phyloP scores from a whole-genome alignment of 2,113 vertebrate genomes.

The Peucedramus taeniatus region DNA sequence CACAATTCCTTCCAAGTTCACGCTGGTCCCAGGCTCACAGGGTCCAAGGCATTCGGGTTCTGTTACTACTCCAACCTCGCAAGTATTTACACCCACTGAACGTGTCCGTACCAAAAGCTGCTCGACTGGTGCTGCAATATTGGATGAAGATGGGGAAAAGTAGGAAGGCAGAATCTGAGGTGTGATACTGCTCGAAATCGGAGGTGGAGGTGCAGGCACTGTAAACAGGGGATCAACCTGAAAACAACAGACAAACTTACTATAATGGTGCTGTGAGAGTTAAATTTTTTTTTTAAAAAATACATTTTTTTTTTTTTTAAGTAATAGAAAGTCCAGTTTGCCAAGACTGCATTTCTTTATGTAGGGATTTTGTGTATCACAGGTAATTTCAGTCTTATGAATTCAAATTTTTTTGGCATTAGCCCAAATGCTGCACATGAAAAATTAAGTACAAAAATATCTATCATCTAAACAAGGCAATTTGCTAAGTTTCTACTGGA shows the following conservation, averaged over 20 bases:
- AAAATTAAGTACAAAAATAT: background rate
- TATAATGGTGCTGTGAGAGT: slow-evolving; percentile 56
- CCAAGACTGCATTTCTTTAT: background rate
- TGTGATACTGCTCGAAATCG: slow-evolving; percentile 77
- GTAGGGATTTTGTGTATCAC: background rate
- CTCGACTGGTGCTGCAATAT: slow-evolving; percentile 85
- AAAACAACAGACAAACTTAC: slow-evolving; percentile 70
- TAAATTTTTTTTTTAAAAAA: background rate
- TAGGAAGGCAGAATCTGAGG: slow-evolving; percentile 84
- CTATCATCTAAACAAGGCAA: background rate
- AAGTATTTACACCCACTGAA: slow-evolving; percentile 93
- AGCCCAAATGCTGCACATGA: background rate
- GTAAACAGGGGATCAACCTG: slow-evolving; percentile 93
- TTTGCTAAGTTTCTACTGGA: background rate
- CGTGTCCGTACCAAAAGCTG: slow-evolving; percentile 89
- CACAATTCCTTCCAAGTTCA: slow-evolving; percentile 96
- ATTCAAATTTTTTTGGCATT: background rate
- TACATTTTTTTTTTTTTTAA: too few relatives aligned
- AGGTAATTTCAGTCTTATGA: background rate
- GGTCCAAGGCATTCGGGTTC: slow-evolving; percentile 87
- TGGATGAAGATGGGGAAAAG: slow-evolving; percentile 82
- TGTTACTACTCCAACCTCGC: slow-evolving; percentile 85
- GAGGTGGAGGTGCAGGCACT: slow-evolving; percentile 84
- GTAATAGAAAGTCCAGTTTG: background rate
- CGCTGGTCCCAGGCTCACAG: slow-evolving; percentile 94